Evolutionary conservation across 2,888 invertebrate species (phyloP).

Genomic region (Xanthia togata): DNA sequence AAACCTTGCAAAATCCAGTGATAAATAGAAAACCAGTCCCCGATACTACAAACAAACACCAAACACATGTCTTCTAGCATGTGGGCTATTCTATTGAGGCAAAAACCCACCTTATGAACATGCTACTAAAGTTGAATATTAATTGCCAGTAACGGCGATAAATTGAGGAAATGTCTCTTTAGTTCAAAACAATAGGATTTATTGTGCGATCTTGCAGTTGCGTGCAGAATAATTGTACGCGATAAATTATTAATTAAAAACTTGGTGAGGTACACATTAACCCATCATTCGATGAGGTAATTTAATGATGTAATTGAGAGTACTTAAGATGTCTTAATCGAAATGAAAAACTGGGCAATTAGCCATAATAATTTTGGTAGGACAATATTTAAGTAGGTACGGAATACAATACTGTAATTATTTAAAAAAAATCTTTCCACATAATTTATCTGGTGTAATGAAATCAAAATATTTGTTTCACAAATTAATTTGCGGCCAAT

Average conservation of each 20-base stretch:
- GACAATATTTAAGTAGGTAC: conserved; percentile 24
- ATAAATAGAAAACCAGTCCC: conserved; percentile 41
- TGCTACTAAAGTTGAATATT: conserved; percentile 3
- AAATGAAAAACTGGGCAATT: conserved; percentile 32
- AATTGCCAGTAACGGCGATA: conserved; percentile 11
- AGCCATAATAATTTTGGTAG: conserved; percentile 10
- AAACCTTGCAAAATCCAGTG: conserved; percentile 37
- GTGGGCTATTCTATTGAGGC: conserved; percentile 46
- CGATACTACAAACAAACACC: conserved; percentile 62
- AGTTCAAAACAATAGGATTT: conserved; percentile 58
- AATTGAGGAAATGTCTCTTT: conserved; percentile 62
- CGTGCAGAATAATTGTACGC: conserved; percentile 46
- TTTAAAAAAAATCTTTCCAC: conserved; percentile 18
- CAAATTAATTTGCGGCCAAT: conserved; percentile 30
- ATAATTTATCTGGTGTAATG: conserved; percentile 16
- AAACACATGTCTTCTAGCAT: conserved; percentile 57
- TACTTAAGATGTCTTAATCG: conserved; percentile 37
- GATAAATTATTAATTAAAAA: conserved; percentile 20
- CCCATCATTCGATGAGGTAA: background rate
- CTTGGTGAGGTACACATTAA: conserved; percentile 16
- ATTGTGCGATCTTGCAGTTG: conserved; percentile 38
- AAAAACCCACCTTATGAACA: conserved; percentile 27
- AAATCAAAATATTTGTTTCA: conserved; percentile 43
- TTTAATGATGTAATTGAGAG: conserved; percentile 27
- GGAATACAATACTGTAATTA: conserved; percentile 29